Conservation (phyloP, 2,797 vertebrate species). For the Xenentodon cancila region DNA sequence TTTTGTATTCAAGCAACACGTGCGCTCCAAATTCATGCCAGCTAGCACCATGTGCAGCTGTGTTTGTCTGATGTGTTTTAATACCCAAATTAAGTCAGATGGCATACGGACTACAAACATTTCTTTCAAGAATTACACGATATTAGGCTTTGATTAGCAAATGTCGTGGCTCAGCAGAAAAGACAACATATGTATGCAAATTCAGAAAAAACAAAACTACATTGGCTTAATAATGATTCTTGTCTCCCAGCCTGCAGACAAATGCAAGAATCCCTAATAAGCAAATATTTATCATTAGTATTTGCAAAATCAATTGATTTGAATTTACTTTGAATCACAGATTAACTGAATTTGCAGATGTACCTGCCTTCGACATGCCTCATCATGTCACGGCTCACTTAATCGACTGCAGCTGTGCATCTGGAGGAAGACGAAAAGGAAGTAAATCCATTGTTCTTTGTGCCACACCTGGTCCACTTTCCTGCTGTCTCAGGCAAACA, state of each 20-base stretch:
- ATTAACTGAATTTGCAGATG: slow-evolving; percentile 31
- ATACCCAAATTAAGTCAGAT: slow-evolving; percentile 58
- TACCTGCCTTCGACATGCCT: slow-evolving; percentile 22
- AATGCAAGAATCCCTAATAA: slow-evolving; percentile 59
- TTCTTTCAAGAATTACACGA: slow-evolving; percentile 56
- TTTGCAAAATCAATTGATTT: slow-evolving; percentile 59
- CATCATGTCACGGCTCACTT: slow-evolving; percentile 28
- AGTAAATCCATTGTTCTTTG: slow-evolving; percentile 17
- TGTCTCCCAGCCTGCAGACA: slow-evolving; percentile 42
- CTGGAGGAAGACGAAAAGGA: slow-evolving; percentile 20
- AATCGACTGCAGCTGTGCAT: slow-evolving; percentile 12
- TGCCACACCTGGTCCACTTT: slow-evolving; percentile 24
- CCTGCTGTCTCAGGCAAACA: slow-evolving; percentile 21
- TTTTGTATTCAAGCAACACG: slow-evolving; percentile 43
- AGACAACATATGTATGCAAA: slow-evolving; percentile 65
- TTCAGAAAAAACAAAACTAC: slow-evolving; percentile 49
- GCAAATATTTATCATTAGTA: slow-evolving; percentile 64
- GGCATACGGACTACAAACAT: slow-evolving; percentile 57
- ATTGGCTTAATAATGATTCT: slow-evolving; percentile 52
- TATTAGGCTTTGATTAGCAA: slow-evolving; percentile 53
- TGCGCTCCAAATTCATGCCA: slow-evolving; percentile 30
- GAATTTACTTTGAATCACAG: slow-evolving; percentile 55
- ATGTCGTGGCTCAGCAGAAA: slow-evolving; percentile 50
- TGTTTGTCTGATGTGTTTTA: slow-evolving; percentile 45
- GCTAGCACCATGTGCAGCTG: slow-evolving; percentile 37